phyloP scores from a whole-genome alignment of 2,113 vertebrate species.

The Psilopogon haemacephalus region DNA sequence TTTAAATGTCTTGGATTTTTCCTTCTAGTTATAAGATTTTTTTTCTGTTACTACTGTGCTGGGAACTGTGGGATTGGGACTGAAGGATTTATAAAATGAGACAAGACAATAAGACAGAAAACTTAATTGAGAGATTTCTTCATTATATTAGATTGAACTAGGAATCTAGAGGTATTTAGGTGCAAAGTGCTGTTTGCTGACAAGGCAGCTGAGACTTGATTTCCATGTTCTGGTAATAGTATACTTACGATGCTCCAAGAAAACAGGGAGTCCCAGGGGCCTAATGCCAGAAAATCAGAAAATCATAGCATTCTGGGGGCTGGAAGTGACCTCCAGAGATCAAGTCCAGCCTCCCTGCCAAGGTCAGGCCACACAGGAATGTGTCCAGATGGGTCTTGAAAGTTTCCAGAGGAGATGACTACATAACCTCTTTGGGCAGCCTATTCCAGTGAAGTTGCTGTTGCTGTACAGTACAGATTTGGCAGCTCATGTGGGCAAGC shows the following conservation, averaged over 20 bases:
- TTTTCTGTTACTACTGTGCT: neutral
- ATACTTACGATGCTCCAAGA: neutral
- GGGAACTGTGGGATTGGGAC: neutral
- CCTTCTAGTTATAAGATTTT: neutral
- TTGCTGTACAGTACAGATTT: neutral
- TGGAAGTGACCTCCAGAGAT: too few relatives aligned
- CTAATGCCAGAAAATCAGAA: too few relatives aligned
- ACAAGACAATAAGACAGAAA: neutral
- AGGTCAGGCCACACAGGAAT: too few relatives aligned
- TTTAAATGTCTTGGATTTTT: neutral
- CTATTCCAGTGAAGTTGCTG: too few relatives aligned
- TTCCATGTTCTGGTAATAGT: neutral
- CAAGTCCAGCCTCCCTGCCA: too few relatives aligned
- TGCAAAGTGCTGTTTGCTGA: neutral
- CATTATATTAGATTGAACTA: neutral
- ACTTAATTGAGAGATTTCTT: neutral
- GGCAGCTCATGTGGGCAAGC: neutral
- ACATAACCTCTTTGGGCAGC: too few relatives aligned
- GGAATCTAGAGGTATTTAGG: neutral
- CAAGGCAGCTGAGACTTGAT: neutral
- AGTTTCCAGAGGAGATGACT: too few relatives aligned
- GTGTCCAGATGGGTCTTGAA: too few relatives aligned
- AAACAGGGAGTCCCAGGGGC: too few relatives aligned
- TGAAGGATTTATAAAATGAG: neutral
- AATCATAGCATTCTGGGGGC: too few relatives aligned